Conservation (phyloP, 2,888 invertebrate genomes). For the Oxytorus armatus region DNA sequence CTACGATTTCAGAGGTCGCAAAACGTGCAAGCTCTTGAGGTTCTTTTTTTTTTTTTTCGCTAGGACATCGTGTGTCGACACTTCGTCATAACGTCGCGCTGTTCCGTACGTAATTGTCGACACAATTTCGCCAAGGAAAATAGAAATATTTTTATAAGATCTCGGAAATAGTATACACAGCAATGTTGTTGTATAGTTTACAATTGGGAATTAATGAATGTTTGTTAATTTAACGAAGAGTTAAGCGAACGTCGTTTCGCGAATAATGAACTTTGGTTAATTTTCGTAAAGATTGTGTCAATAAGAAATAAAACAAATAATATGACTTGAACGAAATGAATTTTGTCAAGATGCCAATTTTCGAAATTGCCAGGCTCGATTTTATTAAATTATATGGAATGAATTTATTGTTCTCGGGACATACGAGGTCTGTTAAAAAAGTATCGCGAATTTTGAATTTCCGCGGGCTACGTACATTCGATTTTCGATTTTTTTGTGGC, state of each 20-base stretch:
- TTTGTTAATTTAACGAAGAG: too few relatives aligned
- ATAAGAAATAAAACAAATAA: too few relatives aligned
- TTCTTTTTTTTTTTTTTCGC: too few relatives aligned
- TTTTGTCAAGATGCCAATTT: too few relatives aligned
- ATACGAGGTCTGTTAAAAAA: too few relatives aligned
- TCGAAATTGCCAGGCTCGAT: too few relatives aligned
- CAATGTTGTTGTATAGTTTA: neutral
- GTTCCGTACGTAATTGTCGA: constrained; percentile 42
- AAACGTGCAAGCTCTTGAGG: constrained; percentile 3
- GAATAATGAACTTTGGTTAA: neutral
- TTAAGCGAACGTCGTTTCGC: too few relatives aligned
- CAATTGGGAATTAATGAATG: neutral
- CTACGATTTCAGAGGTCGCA: neutral
- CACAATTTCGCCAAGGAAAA: constrained; percentile 14
- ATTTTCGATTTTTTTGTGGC: too few relatives aligned
- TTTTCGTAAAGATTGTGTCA: too few relatives aligned
- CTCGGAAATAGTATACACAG: neutral
- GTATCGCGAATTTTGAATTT: too few relatives aligned
- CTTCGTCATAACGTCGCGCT: constrained; percentile 37
- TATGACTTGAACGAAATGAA: too few relatives aligned
- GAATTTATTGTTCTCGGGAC: neutral
- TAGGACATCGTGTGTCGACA: constrained; percentile 28
- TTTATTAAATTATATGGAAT: neutral
- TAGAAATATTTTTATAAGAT: neutral
- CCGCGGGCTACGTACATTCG: too few relatives aligned